Conservation (phyloP, 2,888 invertebrate species). For the Epirrita christyi region DNA sequence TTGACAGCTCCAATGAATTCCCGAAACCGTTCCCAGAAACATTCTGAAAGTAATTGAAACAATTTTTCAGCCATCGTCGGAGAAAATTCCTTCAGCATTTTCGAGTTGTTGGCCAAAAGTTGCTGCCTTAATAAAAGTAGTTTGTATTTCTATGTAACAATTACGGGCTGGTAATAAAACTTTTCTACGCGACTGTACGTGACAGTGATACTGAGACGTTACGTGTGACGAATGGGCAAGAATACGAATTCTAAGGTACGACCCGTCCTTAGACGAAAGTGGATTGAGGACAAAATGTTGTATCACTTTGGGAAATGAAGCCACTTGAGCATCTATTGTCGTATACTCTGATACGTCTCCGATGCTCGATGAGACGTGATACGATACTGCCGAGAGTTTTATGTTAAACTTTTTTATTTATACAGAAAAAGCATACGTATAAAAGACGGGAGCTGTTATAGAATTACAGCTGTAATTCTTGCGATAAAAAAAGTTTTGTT, state of each 20-base stretch:
- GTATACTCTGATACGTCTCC: slow-evolving; percentile 52
- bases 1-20: slow-evolving; percentile 41
- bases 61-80: slow-evolving; percentile 30
- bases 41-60: slow-evolving; percentile 39
- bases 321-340: slow-evolving; percentile 56
- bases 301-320: slow-evolving; percentile 65
- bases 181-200: slow-evolving; percentile 68
- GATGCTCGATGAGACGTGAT: slow-evolving; percentile 48
- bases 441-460: slow-evolving; percentile 25
- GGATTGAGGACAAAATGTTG: slow-evolving; percentile 60
- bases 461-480: slow-evolving; percentile 33
- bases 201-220: slow-evolving; percentile 65
- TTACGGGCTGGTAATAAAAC: slow-evolving; percentile 71
- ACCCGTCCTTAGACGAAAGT: slow-evolving; percentile 52
- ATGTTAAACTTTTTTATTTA: slow-evolving; percentile 36
- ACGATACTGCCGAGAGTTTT: slow-evolving; percentile 40
- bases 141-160: slow-evolving; percentile 62
- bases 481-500: slow-evolving; percentile 11
- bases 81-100: slow-evolving; percentile 35
- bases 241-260: slow-evolving; percentile 43
- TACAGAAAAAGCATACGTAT: slow-evolving; percentile 24
- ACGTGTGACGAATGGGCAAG: slow-evolving; percentile 76
- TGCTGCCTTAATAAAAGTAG: slow-evolving; percentile 43
- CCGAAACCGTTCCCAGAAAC: slow-evolving; percentile 34
- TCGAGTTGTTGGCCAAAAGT: slow-evolving; percentile 39